A percentile compares a stretch with the other conserved stretches of the same genome.
Evolutionary conservation across 2,797 vertebrate species (phyloP).

Genomic region (Bradypus variegatus): DNA sequence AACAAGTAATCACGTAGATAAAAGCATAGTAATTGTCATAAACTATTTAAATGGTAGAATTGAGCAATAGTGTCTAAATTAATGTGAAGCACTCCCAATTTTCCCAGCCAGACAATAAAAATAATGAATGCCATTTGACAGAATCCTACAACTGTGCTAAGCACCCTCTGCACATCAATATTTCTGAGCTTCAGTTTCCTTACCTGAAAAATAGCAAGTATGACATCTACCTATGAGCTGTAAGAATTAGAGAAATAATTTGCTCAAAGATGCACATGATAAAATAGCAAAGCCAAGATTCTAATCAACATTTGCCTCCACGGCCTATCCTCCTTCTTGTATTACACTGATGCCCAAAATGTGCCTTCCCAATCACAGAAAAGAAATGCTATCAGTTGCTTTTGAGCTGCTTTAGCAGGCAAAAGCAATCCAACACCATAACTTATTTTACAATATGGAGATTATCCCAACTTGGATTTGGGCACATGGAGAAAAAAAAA

Average conservation of each 20-base stretch:
- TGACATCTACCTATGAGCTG: neutral
- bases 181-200: neutral
- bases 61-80: neutral
- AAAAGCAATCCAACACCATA: neutral
- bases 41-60: too few species aligned
- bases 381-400: fast-evolving
- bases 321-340: fast-evolving
- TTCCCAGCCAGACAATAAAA: neutral
- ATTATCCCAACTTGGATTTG: neutral
- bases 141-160: fast-evolving
- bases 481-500: neutral
- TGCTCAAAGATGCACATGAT: too few species aligned
- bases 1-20: neutral
- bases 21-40: neutral
- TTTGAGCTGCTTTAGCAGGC: neutral
- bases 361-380: fast-evolving
- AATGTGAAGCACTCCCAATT: fast-evolving
- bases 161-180: too few species aligned
- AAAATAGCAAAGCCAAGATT: neutral
- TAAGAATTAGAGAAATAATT: neutral
- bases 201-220: neutral
- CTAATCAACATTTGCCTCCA: fast-evolving
- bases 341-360: fast-evolving
- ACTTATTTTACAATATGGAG: neutral
- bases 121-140: fast-evolving